Conservation (phyloP, 2,797 vertebrate species). For the Dermochelys coriacea region DNA sequence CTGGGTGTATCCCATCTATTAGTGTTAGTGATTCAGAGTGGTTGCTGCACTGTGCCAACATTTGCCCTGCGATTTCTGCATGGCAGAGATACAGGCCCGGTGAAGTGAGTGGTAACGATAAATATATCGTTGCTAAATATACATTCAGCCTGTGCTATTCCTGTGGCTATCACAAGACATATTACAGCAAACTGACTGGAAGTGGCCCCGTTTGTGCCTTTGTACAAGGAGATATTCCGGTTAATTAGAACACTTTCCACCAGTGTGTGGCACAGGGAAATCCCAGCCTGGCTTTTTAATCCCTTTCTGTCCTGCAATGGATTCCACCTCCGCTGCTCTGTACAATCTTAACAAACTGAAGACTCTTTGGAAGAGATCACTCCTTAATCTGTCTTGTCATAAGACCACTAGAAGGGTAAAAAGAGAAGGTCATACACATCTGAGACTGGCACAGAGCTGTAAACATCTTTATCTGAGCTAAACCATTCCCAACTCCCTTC, state of each 20-base stretch:
- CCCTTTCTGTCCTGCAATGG: constrained; percentile 25
- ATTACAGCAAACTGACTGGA: not conserved
- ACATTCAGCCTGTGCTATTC: not conserved
- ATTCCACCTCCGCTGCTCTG: constrained; percentile 47
- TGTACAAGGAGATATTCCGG: accelerated
- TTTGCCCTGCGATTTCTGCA: not conserved
- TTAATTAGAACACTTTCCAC: not conserved
- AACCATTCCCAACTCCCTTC: constrained; percentile 45
- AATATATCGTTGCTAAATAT: too few species aligned
- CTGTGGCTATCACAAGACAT: not conserved
- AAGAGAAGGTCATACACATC: constrained; percentile 51
- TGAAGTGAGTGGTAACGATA: not conserved
- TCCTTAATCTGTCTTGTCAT: constrained; percentile 64
- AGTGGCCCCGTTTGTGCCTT: not conserved
- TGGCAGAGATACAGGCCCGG: not conserved
- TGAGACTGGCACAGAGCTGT: not conserved
- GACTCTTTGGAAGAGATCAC: constrained; percentile 61
- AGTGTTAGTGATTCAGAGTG: not conserved
- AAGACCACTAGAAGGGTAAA: constrained; percentile 40
- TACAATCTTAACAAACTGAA: constrained; percentile 59
- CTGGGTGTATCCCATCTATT: not conserved
- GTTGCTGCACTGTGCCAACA: not conserved
- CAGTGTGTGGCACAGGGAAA: constrained; percentile 33
- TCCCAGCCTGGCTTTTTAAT: constrained; percentile 5
- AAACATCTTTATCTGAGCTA: constrained; percentile 52